A percentile compares a stretch with the other conserved stretches of the same genome.
Conservation (phyloP, 1,140 invertebrate species). For the Leptinotarsa undecemlineata region DNA sequence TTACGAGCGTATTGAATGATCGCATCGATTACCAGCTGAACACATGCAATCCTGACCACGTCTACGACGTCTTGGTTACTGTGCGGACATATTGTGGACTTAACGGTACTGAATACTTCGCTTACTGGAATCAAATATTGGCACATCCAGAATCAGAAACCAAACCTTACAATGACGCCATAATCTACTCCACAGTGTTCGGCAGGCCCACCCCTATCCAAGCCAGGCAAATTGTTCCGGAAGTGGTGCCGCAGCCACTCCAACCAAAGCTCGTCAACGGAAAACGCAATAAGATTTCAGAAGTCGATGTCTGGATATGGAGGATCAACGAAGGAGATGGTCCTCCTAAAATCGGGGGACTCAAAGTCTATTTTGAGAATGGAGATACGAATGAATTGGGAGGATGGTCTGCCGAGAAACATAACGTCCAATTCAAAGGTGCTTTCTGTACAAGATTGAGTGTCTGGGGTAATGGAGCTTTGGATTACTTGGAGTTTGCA, state of each 20-base stretch:
- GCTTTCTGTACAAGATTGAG: no score
- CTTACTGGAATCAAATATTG: background rate
- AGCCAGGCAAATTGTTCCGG: conserved; percentile 1
- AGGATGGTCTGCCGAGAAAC: background rate
- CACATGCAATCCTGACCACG: background rate
- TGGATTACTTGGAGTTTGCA: conserved; percentile 13
- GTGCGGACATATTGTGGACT: background rate
- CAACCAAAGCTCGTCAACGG: background rate
- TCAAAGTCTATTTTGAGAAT: no score
- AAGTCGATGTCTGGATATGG: background rate
- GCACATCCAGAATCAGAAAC: background rate
- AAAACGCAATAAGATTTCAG: background rate
- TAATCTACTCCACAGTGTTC: background rate
- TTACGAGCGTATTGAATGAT: background rate
- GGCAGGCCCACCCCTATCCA: no score
- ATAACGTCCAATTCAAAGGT: background rate
- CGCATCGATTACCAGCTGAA: background rate
- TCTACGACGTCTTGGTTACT: background rate
- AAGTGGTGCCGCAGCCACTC: background rate
- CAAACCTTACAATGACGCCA: conserved; percentile 6
- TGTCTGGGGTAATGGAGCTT: no score
- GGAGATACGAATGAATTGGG: background rate
- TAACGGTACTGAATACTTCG: background rate
- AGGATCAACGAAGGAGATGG: background rate
- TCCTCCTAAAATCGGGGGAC: background rate